A percentile compares a stretch with the other conserved stretches of the same genome.
Evolutionary conservation across 2,797 vertebrate species (phyloP).

Genomic region (Gambusia yucatana): DNA sequence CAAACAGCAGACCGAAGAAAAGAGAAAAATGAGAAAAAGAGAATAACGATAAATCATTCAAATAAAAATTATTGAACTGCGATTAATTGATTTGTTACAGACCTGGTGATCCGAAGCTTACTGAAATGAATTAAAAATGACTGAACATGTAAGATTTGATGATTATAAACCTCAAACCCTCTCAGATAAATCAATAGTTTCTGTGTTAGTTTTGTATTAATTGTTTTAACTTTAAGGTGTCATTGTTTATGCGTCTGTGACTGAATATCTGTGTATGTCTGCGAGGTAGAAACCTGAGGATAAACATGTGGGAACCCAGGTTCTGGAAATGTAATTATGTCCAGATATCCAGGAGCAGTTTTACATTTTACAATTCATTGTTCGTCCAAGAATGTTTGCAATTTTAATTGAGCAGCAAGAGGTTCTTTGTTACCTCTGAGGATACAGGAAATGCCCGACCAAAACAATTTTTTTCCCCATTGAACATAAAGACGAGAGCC

Average conservation of each 20-base stretch:
- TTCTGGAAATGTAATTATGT: conserved; percentile 2
- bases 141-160: neutral
- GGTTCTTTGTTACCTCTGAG: conserved; percentile 14
- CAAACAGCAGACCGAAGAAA: too few relatives aligned
- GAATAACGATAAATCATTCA: too few relatives aligned
- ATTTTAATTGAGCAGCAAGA: conserved; percentile 2
- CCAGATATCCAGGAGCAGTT: neutral
- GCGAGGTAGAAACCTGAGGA: neutral
- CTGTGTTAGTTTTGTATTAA: neutral
- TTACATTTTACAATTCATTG: conserved; percentile 1
- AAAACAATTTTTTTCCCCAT: neutral
- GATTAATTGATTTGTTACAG: neutral
- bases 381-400: neutral
- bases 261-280: neutral
- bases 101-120: too few relatives aligned
- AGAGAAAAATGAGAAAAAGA: too few relatives aligned
- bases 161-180: neutral
- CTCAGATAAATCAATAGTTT: neutral
- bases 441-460: conserved; percentile 7
- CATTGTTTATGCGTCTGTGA: neutral
- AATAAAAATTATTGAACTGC: neutral
- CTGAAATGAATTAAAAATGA: neutral
- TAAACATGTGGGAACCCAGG: neutral
- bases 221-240: neutral
- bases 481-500: neutral